Conservation (phyloP, 2,888 invertebrate genomes). For the Zele albiditarsus region DNA sequence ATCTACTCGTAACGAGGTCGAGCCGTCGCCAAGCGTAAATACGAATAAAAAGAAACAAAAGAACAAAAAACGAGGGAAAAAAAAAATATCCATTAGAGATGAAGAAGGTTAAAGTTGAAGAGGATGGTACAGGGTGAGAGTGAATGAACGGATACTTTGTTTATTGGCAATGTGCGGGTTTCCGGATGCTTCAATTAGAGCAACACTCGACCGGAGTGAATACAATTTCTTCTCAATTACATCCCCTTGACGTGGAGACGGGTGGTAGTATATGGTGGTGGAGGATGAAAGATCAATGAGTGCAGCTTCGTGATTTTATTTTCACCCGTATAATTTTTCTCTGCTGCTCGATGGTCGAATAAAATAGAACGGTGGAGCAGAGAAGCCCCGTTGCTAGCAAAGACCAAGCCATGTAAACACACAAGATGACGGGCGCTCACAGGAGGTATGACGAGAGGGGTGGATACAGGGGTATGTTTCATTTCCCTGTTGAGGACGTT, state of each 20-base stretch:
- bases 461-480: too few species aligned
- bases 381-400: too few species aligned
- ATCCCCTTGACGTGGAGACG: constrained; percentile 41
- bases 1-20: too few species aligned
- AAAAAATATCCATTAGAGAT: neutral
- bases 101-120: neutral
- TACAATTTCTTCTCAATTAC: constrained; percentile 54
- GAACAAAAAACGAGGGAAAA: neutral
- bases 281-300: neutral
- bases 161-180: constrained; percentile 8
- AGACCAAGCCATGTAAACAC: too few species aligned
- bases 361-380: too few species aligned
- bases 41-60: neutral
- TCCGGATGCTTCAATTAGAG: constrained; percentile 44
- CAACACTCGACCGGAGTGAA: constrained; percentile 47
- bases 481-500: too few species aligned
- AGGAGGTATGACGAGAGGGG: too few species aligned
- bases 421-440: too few species aligned
- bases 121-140: neutral
- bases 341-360: too few species aligned
- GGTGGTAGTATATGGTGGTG: constrained; percentile 17
- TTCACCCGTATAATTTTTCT: too few species aligned
- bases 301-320: too few species aligned
- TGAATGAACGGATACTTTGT: neutral
- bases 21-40: too few species aligned